Conservation (phyloP, 2,113 vertebrate genomes). For the Pluvialis apricaria region DNA sequence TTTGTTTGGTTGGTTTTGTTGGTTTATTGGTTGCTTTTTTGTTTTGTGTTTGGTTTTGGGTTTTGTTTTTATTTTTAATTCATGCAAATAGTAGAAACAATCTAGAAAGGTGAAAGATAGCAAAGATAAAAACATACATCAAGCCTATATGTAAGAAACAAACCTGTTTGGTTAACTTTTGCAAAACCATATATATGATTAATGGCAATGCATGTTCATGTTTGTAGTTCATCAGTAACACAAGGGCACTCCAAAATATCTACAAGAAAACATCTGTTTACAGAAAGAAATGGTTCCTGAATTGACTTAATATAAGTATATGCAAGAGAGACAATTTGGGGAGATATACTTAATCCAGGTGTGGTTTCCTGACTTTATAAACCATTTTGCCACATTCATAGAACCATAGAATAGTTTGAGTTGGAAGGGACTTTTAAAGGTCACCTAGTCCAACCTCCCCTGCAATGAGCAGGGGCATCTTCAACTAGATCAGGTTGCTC, state of each 20-base stretch:
- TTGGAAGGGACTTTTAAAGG: neutral
- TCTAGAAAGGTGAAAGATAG: neutral
- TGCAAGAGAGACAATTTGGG: neutral
- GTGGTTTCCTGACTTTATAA: neutral
- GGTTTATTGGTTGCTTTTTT: neutral
- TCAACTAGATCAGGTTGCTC: neutral
- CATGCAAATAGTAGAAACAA: neutral
- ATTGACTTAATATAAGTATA: neutral
- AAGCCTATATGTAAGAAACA: neutral
- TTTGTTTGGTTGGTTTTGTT: neutral
- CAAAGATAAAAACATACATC: neutral
- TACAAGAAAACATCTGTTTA: neutral
- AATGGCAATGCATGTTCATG: neutral
- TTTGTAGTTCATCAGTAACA: neutral
- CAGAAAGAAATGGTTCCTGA: neutral
- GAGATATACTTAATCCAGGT: neutral
- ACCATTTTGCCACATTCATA: neutral
- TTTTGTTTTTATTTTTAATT: neutral
- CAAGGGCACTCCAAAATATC: neutral
- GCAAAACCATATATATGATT: neutral
- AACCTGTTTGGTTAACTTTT: neutral
- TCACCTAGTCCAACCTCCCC: neutral
- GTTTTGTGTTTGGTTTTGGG: accelerated
- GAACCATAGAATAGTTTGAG: neutral
- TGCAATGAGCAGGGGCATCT: neutral